These are phyloP conservation scores for Falco biarmicus DNA, from an alignment of 2,797 vertebrate species.

Conservation along the genomic window DNA sequence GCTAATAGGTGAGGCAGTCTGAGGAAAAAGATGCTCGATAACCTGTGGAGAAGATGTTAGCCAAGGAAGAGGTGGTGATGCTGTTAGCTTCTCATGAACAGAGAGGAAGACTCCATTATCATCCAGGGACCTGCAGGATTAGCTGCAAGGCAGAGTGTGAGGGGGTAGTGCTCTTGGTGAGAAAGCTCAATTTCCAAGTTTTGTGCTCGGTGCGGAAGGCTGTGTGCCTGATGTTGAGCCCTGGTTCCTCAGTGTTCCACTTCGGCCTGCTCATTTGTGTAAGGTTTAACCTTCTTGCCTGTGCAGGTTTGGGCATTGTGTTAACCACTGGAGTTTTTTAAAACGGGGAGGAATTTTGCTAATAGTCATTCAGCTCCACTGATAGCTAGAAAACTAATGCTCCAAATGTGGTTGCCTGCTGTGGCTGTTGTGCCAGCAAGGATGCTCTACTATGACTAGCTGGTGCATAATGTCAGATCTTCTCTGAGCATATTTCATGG, in stretches of 20 bases:
- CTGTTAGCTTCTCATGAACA: neutral
- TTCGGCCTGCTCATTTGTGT: fast-evolving
- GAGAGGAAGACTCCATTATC: neutral
- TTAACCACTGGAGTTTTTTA: neutral
- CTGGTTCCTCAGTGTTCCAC: neutral
- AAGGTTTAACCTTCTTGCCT: neutral
- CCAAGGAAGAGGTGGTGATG: neutral
- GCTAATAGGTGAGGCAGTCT: neutral
- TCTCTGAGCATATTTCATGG: neutral
- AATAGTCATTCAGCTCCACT: neutral
- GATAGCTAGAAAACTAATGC: neutral
- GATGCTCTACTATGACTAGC: fast-evolving
- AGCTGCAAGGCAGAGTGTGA: neutral
- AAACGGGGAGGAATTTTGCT: neutral
- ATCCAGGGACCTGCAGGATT: neutral
- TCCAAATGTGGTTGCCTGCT: fast-evolving
- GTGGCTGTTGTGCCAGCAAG: neutral
- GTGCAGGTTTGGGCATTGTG: neutral
- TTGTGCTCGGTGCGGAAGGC: fast-evolving
- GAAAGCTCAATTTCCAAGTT: neutral
- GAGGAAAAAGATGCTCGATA: neutral
- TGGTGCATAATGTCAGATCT: neutral
- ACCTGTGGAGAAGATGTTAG: neutral
- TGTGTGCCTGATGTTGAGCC: fast-evolving
- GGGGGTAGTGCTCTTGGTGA: neutral